Conservation (phyloP, 1,140 invertebrate species). For the Asbolus verrucosus region DNA sequence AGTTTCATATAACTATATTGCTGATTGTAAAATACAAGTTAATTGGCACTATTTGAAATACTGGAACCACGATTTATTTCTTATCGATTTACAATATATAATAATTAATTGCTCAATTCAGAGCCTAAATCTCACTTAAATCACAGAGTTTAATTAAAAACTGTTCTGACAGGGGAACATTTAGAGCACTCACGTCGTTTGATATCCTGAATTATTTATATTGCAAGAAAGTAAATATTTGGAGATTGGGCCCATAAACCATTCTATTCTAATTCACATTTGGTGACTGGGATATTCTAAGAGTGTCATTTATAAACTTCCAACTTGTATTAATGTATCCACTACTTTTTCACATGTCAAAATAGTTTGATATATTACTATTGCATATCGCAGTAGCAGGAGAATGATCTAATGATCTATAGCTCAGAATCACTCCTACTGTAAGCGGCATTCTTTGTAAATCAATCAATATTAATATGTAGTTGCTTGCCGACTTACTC, state of each 20-base stretch:
- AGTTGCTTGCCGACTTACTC: conserved; percentile 35
- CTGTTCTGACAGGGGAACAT: not conserved
- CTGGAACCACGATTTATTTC: conserved; percentile 45
- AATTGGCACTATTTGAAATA: conserved; percentile 39
- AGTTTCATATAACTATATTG: conserved; percentile 46
- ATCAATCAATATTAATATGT: conserved; percentile 44
- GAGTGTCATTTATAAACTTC: conserved; percentile 56
- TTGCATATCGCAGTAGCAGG: conserved; percentile 55
- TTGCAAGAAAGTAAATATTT: conserved; percentile 32
- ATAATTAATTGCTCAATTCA: conserved; percentile 27
- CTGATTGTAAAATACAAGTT: conserved; percentile 43
- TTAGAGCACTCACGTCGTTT: conserved; percentile 14
- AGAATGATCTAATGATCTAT: conserved; percentile 56
- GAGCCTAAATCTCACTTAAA: not conserved
- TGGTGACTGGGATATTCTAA: conserved; percentile 50
- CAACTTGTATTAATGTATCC: conserved; percentile 55
- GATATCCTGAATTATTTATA: conserved; percentile 47
- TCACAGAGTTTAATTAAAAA: conserved; percentile 19
- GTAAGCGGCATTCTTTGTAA: conserved; percentile 45
- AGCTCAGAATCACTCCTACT: conserved; percentile 47
- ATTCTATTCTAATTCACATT: conserved; percentile 54
- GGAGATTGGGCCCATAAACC: conserved; percentile 41
- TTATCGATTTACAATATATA: conserved; percentile 44
- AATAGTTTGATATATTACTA: conserved; percentile 58
- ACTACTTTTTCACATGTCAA: conserved; percentile 59